Evolutionary conservation across 2,113 vertebrate genomes (phyloP).

Genomic region (Amia ocellicauda): DNA sequence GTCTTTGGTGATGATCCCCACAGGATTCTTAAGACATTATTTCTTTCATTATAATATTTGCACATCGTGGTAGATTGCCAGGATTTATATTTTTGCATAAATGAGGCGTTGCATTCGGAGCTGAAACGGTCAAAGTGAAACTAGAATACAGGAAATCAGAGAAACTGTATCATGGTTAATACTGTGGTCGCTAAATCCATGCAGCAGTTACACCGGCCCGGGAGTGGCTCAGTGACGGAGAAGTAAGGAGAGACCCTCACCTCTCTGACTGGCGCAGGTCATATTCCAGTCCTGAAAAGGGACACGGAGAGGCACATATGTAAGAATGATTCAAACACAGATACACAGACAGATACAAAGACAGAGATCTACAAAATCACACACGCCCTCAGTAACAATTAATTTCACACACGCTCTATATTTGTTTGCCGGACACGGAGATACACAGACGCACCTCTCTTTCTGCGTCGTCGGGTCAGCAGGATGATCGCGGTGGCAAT

Average conservation of each 20-base stretch:
- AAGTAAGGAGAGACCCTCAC: conserved; percentile 40
- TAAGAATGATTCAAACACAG: background rate
- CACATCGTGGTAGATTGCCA: too few relatives aligned
- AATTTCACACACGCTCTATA: conserved; percentile 6
- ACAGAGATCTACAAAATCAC: background rate
- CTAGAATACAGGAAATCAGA: too few relatives aligned
- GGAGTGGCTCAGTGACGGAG: background rate
- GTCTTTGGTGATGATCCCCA: too few relatives aligned
- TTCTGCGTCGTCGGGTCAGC: conserved; percentile 70
- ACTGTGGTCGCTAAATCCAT: too few relatives aligned
- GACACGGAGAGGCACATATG: background rate
- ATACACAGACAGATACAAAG: conserved; percentile 8
- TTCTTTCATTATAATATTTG: too few relatives aligned
- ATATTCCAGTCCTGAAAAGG: conserved; percentile 54
- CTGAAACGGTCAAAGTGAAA: too few relatives aligned
- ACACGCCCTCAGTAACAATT: background rate
- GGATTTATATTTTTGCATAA: too few relatives aligned
- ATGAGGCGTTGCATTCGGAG: too few relatives aligned
- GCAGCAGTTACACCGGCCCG: background rate
- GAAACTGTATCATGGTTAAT: too few relatives aligned
- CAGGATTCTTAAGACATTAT: too few relatives aligned
- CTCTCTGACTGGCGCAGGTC: conserved; percentile 44
- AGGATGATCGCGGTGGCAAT: conserved; percentile 70
- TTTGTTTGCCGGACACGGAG: background rate
- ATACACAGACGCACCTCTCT: conserved; percentile 66